phyloP scores from a whole-genome alignment of 2,113 vertebrate genomes.

The Columba livia region DNA sequence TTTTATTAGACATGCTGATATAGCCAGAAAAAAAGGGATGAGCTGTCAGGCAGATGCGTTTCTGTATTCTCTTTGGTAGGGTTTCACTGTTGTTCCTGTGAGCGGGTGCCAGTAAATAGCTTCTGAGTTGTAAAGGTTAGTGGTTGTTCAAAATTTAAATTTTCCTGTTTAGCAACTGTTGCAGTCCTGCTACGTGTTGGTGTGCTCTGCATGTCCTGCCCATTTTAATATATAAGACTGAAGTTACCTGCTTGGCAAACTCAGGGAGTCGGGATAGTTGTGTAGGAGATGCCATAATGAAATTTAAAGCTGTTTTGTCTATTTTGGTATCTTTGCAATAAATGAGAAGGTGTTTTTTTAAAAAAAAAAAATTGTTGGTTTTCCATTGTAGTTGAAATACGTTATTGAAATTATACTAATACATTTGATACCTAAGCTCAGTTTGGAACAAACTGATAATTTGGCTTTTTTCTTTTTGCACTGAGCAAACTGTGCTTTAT shows the following conservation, averaged over 20 bases:
- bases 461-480: neutral
- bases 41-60: neutral
- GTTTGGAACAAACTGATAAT: neutral
- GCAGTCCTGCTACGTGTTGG: fast-evolving
- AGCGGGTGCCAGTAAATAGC: neutral
- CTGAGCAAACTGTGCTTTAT: neutral
- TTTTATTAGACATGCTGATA: neutral
- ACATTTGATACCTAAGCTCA: neutral
- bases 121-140: neutral
- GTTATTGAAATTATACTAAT: neutral
- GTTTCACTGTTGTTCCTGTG: neutral
- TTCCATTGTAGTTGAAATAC: neutral
- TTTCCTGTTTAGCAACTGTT: neutral
- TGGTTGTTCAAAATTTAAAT: neutral
- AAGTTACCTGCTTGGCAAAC: neutral
- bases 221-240: neutral
- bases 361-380: neutral
- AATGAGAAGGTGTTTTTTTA: neutral
- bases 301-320: neutral
- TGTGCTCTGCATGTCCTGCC: neutral
- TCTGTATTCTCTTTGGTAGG: fast-evolving
- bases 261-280: neutral
- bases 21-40: neutral
- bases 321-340: neutral
- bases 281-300: neutral